phyloP scores from a whole-genome alignment of 2,888 invertebrate genomes.

The Plagiodera versicolora region DNA sequence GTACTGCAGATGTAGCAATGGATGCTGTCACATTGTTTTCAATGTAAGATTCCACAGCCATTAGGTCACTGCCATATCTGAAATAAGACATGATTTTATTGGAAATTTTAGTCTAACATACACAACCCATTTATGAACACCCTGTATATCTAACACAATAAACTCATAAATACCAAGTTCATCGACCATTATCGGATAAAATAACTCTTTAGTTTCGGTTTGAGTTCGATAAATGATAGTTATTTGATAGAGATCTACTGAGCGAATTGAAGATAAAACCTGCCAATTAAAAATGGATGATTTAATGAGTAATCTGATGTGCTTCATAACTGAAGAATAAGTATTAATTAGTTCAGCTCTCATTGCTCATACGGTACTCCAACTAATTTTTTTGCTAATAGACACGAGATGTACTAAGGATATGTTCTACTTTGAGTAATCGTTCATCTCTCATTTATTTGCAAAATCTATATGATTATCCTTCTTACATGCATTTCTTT shows the following conservation, averaged over 20 bases:
- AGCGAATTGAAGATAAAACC: constrained; percentile 1
- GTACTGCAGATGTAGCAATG: constrained; percentile 68
- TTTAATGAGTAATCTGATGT: constrained; percentile 4
- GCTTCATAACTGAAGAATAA: constrained; percentile 9
- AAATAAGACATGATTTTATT: constrained; percentile 36
- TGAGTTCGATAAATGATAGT: constrained; percentile 6
- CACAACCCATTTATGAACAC: too few relatives aligned
- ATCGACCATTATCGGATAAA: not conserved
- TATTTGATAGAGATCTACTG: constrained; percentile 8
- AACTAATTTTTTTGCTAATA: constrained; percentile 19
- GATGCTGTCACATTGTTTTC: constrained; percentile 90
- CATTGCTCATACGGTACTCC: constrained; percentile 29
- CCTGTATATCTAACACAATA: too few relatives aligned
- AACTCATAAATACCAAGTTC: constrained; percentile 1
- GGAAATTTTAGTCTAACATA: too few relatives aligned
- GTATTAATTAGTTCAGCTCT: constrained; percentile 36
- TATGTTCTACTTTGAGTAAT: not conserved
- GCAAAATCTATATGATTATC: too few relatives aligned
- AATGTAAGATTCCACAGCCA: constrained; percentile 85
- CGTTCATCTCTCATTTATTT: not conserved
- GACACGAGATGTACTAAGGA: not conserved
- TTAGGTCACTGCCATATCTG: constrained; percentile 94
- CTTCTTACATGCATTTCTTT: too few relatives aligned
- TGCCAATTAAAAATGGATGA: constrained; percentile 1
- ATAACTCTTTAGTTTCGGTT: not conserved